A percentile compares a stretch with the other conserved stretches of the same genome.
Conservation (phyloP, 1,140 invertebrate species). For the Eupristina koningsbergeri region DNA sequence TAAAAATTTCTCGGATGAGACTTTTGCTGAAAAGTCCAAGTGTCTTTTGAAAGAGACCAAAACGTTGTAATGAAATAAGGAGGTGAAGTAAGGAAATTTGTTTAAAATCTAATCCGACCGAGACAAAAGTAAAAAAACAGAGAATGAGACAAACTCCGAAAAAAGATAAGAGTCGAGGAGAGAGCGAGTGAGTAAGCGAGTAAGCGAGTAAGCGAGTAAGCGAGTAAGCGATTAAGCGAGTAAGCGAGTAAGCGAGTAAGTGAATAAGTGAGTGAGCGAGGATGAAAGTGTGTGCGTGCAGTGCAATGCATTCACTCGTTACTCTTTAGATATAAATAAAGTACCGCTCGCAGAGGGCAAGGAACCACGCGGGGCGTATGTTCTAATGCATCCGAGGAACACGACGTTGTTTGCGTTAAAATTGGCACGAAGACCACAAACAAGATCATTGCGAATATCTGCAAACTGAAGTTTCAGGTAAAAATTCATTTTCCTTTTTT, state of each 20-base stretch:
- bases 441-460: neutral
- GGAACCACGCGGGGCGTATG: slow-evolving; percentile 54
- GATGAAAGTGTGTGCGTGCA: neutral
- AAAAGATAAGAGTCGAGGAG: slow-evolving; percentile 4
- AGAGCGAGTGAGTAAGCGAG: neutral
- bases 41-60: neutral
- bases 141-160: slow-evolving; percentile 18
- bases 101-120: neutral
- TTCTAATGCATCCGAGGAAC: slow-evolving; percentile 1
- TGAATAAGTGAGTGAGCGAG: neutral
- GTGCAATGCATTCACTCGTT: slow-evolving; percentile 51
- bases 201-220: too few species aligned
- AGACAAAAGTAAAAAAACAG: slow-evolving; percentile 20
- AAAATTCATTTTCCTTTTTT: too few species aligned
- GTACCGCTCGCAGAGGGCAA: slow-evolving; percentile 57
- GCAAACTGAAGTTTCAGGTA: too few species aligned
- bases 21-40: neutral
- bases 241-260: neutral
- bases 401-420: slow-evolving; percentile 47
- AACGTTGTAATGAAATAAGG: neutral
- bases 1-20: neutral
- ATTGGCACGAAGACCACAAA: neutral
- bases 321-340: slow-evolving; percentile 61
- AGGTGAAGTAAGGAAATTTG: neutral
- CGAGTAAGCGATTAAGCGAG: too few species aligned